Evolutionary conservation across 1,140 invertebrate genomes (phyloP), one percentile per base, ranked within the genome.

Genomic region (Planococcus citri): DNA sequence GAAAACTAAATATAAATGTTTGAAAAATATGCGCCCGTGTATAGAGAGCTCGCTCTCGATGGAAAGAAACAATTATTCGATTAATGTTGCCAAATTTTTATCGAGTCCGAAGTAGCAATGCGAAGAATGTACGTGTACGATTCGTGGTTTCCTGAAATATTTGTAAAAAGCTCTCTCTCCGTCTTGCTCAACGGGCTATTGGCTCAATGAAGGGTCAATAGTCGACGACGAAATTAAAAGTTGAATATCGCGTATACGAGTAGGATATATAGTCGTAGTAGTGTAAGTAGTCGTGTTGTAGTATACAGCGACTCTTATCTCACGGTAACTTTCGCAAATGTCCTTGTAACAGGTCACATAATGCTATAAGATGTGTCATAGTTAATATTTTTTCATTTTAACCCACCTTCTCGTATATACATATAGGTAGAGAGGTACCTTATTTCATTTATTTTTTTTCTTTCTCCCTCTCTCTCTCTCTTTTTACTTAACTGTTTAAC

Each of bases 351-450:
- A 51, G 41, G 41, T 51, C 41, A 20, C n/a, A n/a, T n/a, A n/a
- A n/a, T n/a, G n/a, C n/a, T n/a, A n/a, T 51, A 51, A 51, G 41
- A 51, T 51, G 41, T 51, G 41, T 51, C 41, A 51, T 33, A 33
- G 29, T 33, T 33, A 33, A 33, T 33, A 6, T 33, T 33, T 33
- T 33, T 33, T 33, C 12, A 33, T 33, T 33, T 33, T 33, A 33
- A 12, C 29, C 29, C 29, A 33, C 29, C 29, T 33, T 33, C n/a
- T n/a, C n/a, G n/a, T n/a, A n/a, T n/a, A n/a, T n/a, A n/a, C n/a
- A n/a, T n/a, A n/a, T n/a, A n/a, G n/a, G n/a, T n/a, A n/a, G n/a
- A n/a, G n/a, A n/a, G n/a, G n/a, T n/a, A n/a, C n/a, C n/a, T n/a
- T n/a, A n/a, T n/a, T n/a, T n/a, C n/a, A n/a, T n/a, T 33, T 33